phyloP scores from a whole-genome alignment of 2,888 invertebrate species.

The Epinotia ramella region DNA sequence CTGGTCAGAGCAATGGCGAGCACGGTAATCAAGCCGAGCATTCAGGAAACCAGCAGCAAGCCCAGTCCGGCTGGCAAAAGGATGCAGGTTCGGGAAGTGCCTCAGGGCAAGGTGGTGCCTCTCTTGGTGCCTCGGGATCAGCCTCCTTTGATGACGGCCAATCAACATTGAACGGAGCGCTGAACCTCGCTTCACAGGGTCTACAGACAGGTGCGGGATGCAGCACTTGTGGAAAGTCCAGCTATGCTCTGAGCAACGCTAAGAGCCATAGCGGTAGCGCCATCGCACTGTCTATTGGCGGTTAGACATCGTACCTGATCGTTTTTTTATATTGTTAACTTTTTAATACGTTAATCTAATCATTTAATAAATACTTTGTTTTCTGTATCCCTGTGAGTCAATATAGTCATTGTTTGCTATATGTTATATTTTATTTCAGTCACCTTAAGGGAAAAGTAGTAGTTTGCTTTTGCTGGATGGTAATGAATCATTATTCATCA shows the following conservation, averaged over 20 bases:
- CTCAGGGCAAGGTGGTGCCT: slow-evolving; percentile 43
- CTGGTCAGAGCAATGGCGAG: slow-evolving; percentile 14
- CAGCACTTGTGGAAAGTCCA: slow-evolving; percentile 70
- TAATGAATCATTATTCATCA: neutral
- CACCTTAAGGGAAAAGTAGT: no score
- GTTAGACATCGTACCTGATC: slow-evolving; percentile 56
- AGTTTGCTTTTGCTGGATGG: neutral
- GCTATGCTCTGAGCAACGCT: slow-evolving; percentile 77
- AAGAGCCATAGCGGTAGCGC: slow-evolving; percentile 73
- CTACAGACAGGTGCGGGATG: slow-evolving; percentile 64
- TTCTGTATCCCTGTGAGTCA: neutral
- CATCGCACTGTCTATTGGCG: slow-evolving; percentile 74
- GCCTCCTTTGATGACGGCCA: slow-evolving; percentile 50
- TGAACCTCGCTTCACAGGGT: slow-evolving; percentile 68
- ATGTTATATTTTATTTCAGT: neutral
- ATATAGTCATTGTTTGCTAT: neutral
- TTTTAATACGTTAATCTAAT: neutral
- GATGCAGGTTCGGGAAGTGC: slow-evolving; percentile 41
- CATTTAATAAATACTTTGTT: neutral
- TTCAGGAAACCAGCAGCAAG: slow-evolving; percentile 35
- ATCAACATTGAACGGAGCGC: slow-evolving; percentile 64
- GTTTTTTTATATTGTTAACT: slow-evolving; percentile 17
- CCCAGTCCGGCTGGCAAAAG: slow-evolving; percentile 44
- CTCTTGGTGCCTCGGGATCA: slow-evolving; percentile 46
- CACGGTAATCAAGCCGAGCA: slow-evolving; percentile 6